Evolutionary conservation across 2,888 invertebrate genomes (phyloP), one percentile per base, ranked within the genome.

Genomic region (Theretra japonica): DNA sequence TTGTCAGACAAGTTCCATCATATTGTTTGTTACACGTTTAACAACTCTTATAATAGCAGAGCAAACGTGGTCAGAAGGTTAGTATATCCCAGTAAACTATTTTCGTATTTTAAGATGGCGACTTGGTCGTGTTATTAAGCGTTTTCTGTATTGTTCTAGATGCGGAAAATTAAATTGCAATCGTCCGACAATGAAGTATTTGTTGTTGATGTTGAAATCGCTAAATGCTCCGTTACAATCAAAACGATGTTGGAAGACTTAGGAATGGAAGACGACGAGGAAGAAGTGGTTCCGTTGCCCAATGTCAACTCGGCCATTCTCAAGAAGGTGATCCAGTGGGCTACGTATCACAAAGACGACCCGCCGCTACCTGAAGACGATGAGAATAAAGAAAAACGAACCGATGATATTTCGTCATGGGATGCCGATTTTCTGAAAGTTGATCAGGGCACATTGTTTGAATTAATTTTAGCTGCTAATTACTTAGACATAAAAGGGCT

Each of bases 361-460:
- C 98, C 99, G 30, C 98, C 98, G 72, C 97, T 98, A 82, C 97
- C 98, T 11, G 99, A 99, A 90, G 99, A 99, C 83, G 99, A 99
- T 85, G 99, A 99, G 88, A 98, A 98, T 90, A 98, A 98, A 89
- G 99, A 99, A 86, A 99, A 99, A 86, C 95, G 99, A n/a, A 99
- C 99, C 0, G 99, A 99, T 88, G 99, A 99, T 86, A 99, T 99
- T 79, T 98, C 98, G 30, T 98, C 98, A 0, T 99, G 99, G 99
- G 99, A 99, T 95, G 98, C 99, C 0, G 99, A 99, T 89, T 99
- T 99, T 86, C 94, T 99, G 11, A 99, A 99, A 95, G 99, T 99
- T 50, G 99, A 99, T 89, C 99, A 99, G 89, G 99, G 98, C 74
- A 99, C 99, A 1, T 94, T 99, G 19, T 99, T 99, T 88, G 99